phyloP scores from a whole-genome alignment of 2,888 invertebrate genomes.

The Cryptosula pallasiana region DNA sequence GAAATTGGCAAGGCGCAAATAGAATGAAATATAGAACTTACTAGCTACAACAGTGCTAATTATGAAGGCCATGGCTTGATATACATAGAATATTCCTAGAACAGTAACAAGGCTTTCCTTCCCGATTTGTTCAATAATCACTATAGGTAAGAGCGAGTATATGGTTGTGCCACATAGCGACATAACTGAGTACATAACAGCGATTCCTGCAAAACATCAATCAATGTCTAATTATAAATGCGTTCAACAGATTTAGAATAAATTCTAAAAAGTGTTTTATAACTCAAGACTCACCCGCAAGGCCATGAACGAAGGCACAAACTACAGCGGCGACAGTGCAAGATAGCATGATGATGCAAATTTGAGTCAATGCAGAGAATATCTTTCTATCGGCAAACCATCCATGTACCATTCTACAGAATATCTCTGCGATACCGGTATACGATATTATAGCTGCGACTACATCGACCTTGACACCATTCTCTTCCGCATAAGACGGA shows the following conservation, averaged over 20 bases:
- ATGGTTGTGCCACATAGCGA: constrained; percentile 13
- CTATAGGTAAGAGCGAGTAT: constrained; percentile 6
- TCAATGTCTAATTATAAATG: no score
- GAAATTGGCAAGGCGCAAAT: no score
- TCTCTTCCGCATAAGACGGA: background rate
- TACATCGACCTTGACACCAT: background rate
- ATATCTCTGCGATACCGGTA: background rate
- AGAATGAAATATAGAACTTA: background rate
- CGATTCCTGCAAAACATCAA: constrained; percentile 13
- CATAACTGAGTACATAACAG: constrained; percentile 18
- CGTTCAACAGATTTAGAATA: no score
- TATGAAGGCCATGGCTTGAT: constrained; percentile 11
- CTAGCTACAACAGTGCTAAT: constrained; percentile 11
- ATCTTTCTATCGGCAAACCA: constrained; percentile 18
- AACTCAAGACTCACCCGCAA: background rate
- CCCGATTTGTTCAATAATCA: constrained; percentile 18
- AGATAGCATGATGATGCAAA: background rate
- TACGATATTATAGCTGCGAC: background rate
- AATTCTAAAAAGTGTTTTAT: no score
- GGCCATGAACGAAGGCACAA: background rate
- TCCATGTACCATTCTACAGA: constrained; percentile 1
- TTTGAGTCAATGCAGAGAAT: constrained; percentile 3
- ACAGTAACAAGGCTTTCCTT: background rate
- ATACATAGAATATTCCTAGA: constrained; percentile 11
- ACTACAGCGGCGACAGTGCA: background rate